These are phyloP conservation scores for Helarctos malayanus DNA, from an alignment of 2,797 vertebrate species.

Conservation along the genomic window DNA sequence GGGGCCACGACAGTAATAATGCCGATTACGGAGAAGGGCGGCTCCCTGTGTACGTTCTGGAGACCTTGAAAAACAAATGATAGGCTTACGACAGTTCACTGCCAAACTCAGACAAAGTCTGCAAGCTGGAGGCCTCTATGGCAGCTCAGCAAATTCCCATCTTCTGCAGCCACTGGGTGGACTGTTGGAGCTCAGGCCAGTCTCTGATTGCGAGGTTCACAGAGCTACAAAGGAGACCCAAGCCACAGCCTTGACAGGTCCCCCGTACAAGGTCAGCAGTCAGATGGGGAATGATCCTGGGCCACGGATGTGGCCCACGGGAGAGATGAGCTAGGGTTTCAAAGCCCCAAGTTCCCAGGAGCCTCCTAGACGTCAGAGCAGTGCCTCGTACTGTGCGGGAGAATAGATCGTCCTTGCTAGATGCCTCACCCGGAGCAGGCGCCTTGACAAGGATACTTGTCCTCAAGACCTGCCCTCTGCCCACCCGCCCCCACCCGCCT, in stretches of 20 bases:
- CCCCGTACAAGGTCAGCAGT: neutral
- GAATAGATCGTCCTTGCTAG: fast-evolving
- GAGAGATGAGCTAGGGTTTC: neutral
- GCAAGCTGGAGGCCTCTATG: neutral
- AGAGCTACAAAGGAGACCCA: neutral
- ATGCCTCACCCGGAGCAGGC: neutral
- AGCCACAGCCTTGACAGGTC: neutral
- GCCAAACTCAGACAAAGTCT: neutral
- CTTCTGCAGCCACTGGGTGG: neutral
- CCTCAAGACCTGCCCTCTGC: neutral
- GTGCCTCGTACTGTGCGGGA: fast-evolving
- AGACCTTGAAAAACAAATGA: neutral
- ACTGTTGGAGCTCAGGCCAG: neutral
- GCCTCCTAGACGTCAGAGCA: neutral
- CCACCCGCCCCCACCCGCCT: fast-evolving
- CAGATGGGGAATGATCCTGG: neutral
- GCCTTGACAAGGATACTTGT: neutral
- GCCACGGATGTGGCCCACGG: no score
- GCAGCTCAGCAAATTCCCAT: neutral
- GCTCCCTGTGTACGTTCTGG: no score
- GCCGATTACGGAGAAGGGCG: fast-evolving
- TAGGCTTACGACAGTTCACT: neutral
- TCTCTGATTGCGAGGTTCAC: no score
- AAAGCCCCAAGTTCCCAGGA: neutral
- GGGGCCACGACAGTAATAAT: fast-evolving